Evolutionary conservation across 2,797 vertebrate genomes (phyloP).

Genomic region (Acanthurus lineatus): DNA sequence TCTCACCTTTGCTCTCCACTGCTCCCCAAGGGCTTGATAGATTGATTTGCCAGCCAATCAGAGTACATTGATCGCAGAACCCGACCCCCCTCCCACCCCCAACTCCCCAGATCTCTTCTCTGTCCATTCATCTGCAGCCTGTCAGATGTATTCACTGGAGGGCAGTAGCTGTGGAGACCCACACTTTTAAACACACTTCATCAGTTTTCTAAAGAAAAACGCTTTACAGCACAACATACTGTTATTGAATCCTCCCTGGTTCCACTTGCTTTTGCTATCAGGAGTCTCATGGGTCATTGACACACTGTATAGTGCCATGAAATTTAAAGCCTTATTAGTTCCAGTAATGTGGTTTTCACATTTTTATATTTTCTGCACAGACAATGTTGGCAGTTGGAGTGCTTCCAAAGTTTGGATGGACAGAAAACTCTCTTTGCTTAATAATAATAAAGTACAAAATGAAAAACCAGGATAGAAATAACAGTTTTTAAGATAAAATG

Average conservation of each 20-base stretch:
- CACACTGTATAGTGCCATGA: neutral
- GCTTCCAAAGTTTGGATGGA: neutral
- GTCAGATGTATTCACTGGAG: constrained; percentile 77
- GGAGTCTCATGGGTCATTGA: constrained; percentile 8
- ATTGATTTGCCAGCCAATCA: constrained; percentile 84
- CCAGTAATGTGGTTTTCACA: neutral
- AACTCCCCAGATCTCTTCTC: constrained; percentile 64
- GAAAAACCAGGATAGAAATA: neutral
- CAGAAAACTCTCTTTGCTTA: neutral
- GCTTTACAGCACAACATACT: constrained; percentile 4
- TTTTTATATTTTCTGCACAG: neutral
- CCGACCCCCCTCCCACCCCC: constrained; percentile 11
- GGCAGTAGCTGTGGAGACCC: constrained; percentile 52
- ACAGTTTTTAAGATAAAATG: neutral
- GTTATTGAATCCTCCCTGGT: constrained; percentile 31
- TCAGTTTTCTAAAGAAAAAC: constrained; percentile 34
- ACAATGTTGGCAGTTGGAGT: neutral
- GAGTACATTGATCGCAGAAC: constrained; percentile 80
- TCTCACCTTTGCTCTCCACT: constrained; percentile 67
- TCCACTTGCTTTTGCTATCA: constrained; percentile 10
- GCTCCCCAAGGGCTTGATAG: constrained; percentile 78
- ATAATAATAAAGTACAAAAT: neutral
- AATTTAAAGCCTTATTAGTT: constrained; percentile 16
- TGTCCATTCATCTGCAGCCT: constrained; percentile 79
- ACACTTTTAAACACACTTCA: constrained; percentile 67